Evolutionary conservation across 2,888 invertebrate genomes (phyloP).

Genomic region (Strigamia crassipes): DNA sequence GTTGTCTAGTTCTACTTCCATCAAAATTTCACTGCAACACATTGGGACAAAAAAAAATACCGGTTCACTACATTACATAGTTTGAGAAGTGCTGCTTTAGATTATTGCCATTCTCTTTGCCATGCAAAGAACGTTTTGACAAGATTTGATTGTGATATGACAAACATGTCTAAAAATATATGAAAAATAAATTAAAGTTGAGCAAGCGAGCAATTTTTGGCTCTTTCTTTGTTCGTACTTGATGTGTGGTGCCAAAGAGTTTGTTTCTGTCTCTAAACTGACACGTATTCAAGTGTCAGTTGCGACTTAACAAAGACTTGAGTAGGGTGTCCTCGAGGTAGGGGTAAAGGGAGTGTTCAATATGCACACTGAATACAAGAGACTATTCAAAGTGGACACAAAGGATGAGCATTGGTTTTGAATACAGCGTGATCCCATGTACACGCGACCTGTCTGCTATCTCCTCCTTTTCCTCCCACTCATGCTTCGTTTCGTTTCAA

Average conservation of each 20-base stretch:
- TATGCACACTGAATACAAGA: not conserved
- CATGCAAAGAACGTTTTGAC: not conserved
- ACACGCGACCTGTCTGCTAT: conserved; percentile 14
- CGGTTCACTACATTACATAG: too few relatives aligned
- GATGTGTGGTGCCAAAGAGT: not conserved
- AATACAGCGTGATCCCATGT: not conserved
- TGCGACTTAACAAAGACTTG: not conserved
- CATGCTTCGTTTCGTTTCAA: not conserved
- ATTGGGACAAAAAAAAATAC: too few relatives aligned
- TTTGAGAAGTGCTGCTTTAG: too few relatives aligned
- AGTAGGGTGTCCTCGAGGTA: not conserved
- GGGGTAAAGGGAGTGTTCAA: not conserved
- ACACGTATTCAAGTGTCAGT: conserved; percentile 19
- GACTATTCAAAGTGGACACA: conserved; percentile 5
- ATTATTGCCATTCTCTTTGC: too few relatives aligned
- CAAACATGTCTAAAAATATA: too few relatives aligned
- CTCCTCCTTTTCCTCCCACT: not conserved
- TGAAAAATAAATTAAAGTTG: too few relatives aligned
- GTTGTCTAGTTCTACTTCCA: too few relatives aligned
- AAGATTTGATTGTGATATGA: too few relatives aligned
- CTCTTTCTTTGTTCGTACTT: not conserved
- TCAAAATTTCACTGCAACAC: too few relatives aligned
- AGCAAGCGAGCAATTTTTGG: not conserved
- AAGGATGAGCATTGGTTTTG: not conserved
- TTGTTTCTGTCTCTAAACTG: not conserved